phyloP scores from a whole-genome alignment of 2,888 invertebrate species.

The Plagiodera versicolora region DNA sequence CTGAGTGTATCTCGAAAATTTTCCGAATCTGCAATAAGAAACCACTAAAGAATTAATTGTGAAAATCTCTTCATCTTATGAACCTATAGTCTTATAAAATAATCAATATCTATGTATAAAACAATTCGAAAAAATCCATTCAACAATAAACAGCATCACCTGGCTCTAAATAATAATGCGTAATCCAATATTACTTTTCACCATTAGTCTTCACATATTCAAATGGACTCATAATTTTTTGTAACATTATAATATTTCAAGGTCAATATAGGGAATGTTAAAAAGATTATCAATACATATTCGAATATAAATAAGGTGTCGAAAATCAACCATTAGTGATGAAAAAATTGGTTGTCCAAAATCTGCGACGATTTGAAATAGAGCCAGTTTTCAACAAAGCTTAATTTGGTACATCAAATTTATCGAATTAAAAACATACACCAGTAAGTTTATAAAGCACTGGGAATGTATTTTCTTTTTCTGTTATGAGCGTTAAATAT shows the following conservation, averaged over 20 bases:
- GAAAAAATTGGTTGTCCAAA: too few species aligned
- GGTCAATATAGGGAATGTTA: too few species aligned
- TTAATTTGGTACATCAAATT: background rate
- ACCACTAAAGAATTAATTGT: constrained; percentile 1
- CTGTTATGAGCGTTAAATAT: constrained; percentile 11
- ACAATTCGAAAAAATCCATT: constrained; percentile 16
- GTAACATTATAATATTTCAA: too few species aligned
- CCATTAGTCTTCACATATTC: background rate
- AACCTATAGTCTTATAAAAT: constrained; percentile 28
- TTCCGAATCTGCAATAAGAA: background rate
- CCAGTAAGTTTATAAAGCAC: constrained; percentile 36
- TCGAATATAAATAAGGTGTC: too few species aligned
- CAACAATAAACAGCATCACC: constrained; percentile 30
- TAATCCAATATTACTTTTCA: background rate
- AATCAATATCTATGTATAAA: constrained; percentile 23
- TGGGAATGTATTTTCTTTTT: constrained; percentile 41
- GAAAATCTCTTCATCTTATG: constrained; percentile 19
- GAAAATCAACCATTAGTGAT: too few species aligned
- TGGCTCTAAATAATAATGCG: background rate
- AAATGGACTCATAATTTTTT: background rate
- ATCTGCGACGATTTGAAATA: too few species aligned
- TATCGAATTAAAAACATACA: constrained; percentile 17
- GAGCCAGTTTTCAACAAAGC: constrained; percentile 18
- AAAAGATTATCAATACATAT: too few species aligned
- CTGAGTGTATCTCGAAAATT: background rate